Conservation (phyloP, 1,140 invertebrate species). For the Popillia japonica region DNA sequence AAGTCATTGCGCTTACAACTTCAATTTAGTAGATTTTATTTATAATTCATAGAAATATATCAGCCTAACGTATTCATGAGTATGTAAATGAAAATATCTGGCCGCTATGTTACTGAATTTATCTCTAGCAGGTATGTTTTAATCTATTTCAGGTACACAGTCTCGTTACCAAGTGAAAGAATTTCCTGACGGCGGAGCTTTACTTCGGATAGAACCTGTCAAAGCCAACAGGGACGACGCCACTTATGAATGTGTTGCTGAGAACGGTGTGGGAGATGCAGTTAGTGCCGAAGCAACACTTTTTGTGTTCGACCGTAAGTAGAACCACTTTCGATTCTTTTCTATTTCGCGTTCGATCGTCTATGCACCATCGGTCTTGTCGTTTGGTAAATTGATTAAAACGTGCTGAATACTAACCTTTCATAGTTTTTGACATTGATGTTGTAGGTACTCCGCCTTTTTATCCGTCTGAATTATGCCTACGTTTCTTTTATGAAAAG, state of each 20-base stretch:
- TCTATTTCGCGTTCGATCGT: not conserved
- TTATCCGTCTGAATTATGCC: not conserved
- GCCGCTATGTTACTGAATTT: not conserved
- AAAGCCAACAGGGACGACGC: constrained; percentile 83
- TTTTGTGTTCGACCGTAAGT: constrained; percentile 87
- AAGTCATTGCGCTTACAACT: too few relatives aligned
- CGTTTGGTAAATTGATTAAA: constrained; percentile 22
- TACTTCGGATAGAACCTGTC: constrained; percentile 93
- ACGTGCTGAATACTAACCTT: constrained; percentile 24
- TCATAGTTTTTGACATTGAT: constrained; percentile 23
- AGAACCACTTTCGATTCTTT: constrained; percentile 27
- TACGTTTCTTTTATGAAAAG: constrained; percentile 19
- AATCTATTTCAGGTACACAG: constrained; percentile 67
- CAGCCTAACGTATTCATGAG: too few relatives aligned
- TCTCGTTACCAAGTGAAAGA: constrained; percentile 76
- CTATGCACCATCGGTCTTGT: not conserved
- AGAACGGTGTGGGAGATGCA: constrained; percentile 95
- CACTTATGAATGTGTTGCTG: constrained; percentile 94
- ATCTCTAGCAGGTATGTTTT: not conserved
- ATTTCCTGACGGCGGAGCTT: constrained; percentile 76
- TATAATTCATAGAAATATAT: too few relatives aligned
- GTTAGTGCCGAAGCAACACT: constrained; percentile 88
- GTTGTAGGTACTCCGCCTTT: not conserved
- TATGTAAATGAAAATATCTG: too few relatives aligned
- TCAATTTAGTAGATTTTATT: too few relatives aligned